Conservation (phyloP, 2,113 vertebrate species). For the Empidonax traillii region DNA sequence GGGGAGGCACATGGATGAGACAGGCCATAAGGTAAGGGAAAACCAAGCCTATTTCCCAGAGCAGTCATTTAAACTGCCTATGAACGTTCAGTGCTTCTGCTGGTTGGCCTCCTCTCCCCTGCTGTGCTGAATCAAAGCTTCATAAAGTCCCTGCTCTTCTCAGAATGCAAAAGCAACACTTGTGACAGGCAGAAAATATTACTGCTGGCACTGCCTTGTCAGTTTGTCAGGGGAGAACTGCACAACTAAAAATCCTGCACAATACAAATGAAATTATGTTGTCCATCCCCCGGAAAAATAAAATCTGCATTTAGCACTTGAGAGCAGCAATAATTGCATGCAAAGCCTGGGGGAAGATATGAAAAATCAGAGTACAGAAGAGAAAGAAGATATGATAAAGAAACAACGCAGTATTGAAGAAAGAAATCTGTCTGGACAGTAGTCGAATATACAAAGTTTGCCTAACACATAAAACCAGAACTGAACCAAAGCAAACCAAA, state of each 20-base stretch:
- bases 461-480: neutral
- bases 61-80: neutral
- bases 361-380: neutral
- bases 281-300: neutral
- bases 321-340: neutral
- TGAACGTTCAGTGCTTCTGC: neutral
- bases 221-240: neutral
- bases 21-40: neutral
- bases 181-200: constrained; percentile 42
- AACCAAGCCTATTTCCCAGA: neutral
- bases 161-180: constrained; percentile 40
- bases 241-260: neutral
- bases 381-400: neutral
- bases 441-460: neutral
- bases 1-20: neutral
- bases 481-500: neutral
- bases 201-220: neutral
- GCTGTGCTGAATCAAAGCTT: constrained; percentile 56
- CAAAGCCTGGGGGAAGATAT: neutral
- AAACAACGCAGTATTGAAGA: neutral
- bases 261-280: neutral
- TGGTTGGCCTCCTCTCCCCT: constrained; percentile 20
- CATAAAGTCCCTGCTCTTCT: constrained; percentile 15
- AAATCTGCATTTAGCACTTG: neutral
- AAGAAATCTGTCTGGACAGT: neutral